Evolutionary conservation across 2,888 invertebrate species (phyloP).

Genomic region (Platynereis dumerilii): DNA sequence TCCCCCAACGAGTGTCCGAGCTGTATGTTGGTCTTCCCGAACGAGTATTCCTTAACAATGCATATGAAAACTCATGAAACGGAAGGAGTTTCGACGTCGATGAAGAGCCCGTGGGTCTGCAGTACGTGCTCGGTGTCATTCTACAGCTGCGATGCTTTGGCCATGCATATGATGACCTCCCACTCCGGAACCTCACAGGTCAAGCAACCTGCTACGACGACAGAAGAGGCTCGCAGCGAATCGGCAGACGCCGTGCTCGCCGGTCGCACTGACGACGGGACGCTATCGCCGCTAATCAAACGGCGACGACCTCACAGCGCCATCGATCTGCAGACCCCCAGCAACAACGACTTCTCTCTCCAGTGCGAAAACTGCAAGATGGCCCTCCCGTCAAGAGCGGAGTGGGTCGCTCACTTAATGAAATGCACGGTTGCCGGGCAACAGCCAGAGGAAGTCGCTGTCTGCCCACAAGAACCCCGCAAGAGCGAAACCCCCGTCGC

Average conservation of each 20-base stretch:
- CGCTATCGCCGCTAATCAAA: no score
- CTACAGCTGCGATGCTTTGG: conserved; percentile 31
- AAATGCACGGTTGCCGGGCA: background rate
- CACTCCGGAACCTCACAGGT: conserved; percentile 10
- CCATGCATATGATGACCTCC: conserved; percentile 37
- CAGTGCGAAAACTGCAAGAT: no score
- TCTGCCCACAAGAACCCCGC: background rate
- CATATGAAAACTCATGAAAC: conserved; percentile 51
- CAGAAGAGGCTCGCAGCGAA: no score
- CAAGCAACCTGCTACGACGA: no score
- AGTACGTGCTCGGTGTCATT: conserved; percentile 19
- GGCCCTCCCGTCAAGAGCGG: no score
- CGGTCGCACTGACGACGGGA: no score
- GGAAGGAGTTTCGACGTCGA: background rate
- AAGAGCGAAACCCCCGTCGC: background rate
- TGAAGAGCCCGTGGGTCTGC: conserved; percentile 19
- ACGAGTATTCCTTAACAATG: conserved; percentile 58
- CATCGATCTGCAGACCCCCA: no score
- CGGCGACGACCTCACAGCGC: no score
- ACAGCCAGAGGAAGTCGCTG: conserved; percentile 3
- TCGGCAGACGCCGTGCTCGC: no score
- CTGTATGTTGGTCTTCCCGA: conserved; percentile 48
- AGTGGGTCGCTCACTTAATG: background rate
- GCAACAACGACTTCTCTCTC: no score
- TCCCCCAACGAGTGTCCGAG: conserved; percentile 15